Base-by-base conservation (phyloP, 1,140 invertebrate genomes). In the Drosophila funebris region DNA sequence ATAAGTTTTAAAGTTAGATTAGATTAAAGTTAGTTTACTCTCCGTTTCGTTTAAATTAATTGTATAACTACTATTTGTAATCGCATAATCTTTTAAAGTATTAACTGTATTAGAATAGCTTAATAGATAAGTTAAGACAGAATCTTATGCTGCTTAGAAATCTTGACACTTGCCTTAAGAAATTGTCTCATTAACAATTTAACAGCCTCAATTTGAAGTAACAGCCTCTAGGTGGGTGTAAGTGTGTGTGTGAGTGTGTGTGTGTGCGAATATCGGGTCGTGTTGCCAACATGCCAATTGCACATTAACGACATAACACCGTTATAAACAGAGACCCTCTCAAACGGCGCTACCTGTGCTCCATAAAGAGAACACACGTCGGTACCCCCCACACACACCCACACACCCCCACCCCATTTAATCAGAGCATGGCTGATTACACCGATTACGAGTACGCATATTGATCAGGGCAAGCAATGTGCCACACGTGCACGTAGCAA, bases 271-370 rank as follows among this genome's bases (percentile, higher is more conserved):
- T 52, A 44, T 60, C 33, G 73, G 36, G 37, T 68, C 62, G 62
- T 84, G 72, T 77, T 77, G 79, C 84, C 84, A 89, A 89, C 84
- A 89, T 84, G 84, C 80, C 84, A 89, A 89, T 89, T 90, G 84
- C 84, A 89, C 84, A 89, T 89, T 89, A 89, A 89, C 84, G 84
- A 83, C 84, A 83, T 88, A 88, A 89, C 83, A 88, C 83, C 78
- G 83, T 87, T 88, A 87, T 88, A 83, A 87, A 81, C 83, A 73
- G 58, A 67, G 31, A 16, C 46, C 63, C 62, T 44, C 36, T 43
- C 61, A 33, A 37, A 27, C 20, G n/a, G 52, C 50, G 61, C 44
- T 27, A 39, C 36, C 48, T 57, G 13, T 39, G 31, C 9, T 11
- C 14, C 4, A 7, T 3, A 4, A 14, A 33, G 41, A 9, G n/a